phyloP scores from a whole-genome alignment of 2,113 vertebrate genomes.

The Dasypus novemcinctus region DNA sequence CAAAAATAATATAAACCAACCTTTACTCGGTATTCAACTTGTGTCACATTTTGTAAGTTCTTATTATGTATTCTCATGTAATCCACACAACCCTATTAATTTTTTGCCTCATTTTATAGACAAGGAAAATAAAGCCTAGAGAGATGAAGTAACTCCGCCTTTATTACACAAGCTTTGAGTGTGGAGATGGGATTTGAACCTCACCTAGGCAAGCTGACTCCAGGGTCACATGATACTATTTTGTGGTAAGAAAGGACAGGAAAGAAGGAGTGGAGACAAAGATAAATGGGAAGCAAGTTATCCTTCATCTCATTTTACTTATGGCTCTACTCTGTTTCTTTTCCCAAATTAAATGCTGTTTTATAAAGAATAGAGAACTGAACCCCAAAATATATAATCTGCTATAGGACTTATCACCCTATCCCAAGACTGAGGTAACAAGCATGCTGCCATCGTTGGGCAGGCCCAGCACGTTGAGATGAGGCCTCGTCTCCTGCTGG shows the following conservation, averaged over 20 bases:
- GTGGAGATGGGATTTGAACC: neutral
- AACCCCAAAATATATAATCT: neutral
- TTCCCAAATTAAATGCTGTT: neutral
- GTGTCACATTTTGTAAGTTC: neutral
- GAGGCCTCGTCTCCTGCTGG: no score
- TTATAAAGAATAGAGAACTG: neutral
- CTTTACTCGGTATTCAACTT: neutral
- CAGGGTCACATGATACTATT: neutral
- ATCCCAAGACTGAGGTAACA: no score
- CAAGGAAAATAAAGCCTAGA: neutral
- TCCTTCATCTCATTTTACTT: neutral
- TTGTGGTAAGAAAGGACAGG: neutral
- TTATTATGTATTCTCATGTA: neutral
- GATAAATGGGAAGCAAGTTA: neutral
- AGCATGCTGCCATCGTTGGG: no score
- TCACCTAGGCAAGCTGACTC: neutral
- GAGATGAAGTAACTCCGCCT: neutral
- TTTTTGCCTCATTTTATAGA: neutral
- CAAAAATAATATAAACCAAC: neutral
- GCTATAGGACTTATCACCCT: no score
- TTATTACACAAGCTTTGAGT: neutral
- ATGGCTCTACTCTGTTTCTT: neutral
- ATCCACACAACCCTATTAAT: neutral
- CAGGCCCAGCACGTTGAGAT: no score
- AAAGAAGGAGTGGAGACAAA: neutral